phyloP scores from a whole-genome alignment of 2,797 vertebrate genomes.

The Rhinoraja longicauda region DNA sequence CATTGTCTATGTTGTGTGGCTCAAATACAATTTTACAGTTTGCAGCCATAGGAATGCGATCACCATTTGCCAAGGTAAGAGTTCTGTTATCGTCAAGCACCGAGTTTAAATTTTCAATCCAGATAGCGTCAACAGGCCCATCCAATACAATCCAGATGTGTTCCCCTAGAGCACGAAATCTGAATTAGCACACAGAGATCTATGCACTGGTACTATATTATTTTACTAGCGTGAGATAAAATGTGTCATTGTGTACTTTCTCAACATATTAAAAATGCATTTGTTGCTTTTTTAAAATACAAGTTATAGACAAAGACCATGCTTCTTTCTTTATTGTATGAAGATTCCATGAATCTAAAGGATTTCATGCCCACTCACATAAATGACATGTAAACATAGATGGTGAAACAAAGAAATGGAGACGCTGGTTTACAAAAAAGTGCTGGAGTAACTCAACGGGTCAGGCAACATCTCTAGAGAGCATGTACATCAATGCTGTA shows the following conservation, averaged over 20 bases:
- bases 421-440: no score
- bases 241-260: neutral
- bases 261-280: neutral
- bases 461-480: no score
- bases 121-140: constrained; percentile 93
- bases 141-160: constrained; percentile 95
- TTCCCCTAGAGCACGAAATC: constrained; percentile 63
- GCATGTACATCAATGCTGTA: no score
- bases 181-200: neutral
- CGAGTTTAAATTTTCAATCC: constrained; percentile 97
- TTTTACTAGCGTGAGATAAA: neutral
- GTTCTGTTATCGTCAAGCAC: constrained; percentile 95
- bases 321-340: no score
- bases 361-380: no score
- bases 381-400: no score
- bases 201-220: neutral
- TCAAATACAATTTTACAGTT: constrained; percentile 95
- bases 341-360: no score
- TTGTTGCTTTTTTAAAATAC: neutral
- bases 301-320: no score
- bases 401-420: no score
- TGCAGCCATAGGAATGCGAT: constrained; percentile 92
- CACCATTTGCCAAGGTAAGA: constrained; percentile 84
- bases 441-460: no score
- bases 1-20: constrained; percentile 94